Conservation (phyloP, 2,888 invertebrate genomes). For the Trichacis sp. region DNA sequence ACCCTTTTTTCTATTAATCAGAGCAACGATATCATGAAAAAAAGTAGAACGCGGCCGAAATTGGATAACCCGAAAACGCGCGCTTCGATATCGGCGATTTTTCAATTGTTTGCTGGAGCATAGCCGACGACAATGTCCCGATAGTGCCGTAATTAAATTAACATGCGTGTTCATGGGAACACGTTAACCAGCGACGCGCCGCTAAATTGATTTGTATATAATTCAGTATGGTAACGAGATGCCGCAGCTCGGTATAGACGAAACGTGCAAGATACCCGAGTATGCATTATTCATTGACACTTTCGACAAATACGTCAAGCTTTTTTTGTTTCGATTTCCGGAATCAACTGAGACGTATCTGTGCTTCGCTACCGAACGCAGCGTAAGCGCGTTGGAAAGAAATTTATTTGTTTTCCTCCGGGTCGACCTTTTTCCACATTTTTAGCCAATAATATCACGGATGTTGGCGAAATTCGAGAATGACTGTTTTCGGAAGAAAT, state of each 20-base stretch:
- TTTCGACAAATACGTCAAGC: background rate
- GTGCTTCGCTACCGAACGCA: too few relatives aligned
- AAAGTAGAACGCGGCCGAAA: background rate
- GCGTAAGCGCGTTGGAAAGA: too few relatives aligned
- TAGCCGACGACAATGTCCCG: conserved; percentile 22
- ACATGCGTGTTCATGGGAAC: conserved; percentile 24
- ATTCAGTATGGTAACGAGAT: conserved; percentile 17
- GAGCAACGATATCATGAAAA: background rate
- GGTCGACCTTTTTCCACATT: too few relatives aligned
- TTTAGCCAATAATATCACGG: too few relatives aligned
- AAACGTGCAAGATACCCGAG: background rate
- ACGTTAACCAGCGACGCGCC: conserved; percentile 30
- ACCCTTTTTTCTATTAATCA: background rate
- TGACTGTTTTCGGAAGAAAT: too few relatives aligned
- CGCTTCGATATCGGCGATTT: background rate
- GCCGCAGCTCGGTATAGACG: background rate
- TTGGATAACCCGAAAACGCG: background rate
- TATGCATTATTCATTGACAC: background rate
- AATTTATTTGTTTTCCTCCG: too few relatives aligned
- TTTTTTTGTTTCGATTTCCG: background rate
- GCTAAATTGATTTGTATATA: conserved; percentile 37
- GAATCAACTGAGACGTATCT: too few relatives aligned
- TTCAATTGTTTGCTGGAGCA: background rate
- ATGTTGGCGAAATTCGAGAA: too few relatives aligned
- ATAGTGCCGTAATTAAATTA: conserved; percentile 29